These are phyloP conservation scores for Piscicola geometra DNA, from an alignment of 2,888 invertebrate species.

Conservation along the genomic window DNA sequence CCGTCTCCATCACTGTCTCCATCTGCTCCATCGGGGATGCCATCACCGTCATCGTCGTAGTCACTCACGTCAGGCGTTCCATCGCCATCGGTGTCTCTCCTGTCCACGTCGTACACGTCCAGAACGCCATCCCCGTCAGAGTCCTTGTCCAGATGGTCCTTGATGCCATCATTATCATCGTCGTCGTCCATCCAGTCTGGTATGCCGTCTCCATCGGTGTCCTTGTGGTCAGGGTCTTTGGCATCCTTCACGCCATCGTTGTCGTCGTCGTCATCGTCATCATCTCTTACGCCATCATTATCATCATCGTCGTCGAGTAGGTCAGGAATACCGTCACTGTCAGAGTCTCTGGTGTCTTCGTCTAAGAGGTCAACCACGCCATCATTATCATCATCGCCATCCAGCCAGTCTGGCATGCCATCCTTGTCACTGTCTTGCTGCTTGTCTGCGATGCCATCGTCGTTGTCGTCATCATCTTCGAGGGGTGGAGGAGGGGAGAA, in stretches of 20 bases:
- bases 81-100: constrained; percentile 36
- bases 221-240: constrained; percentile 34
- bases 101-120: constrained; percentile 34
- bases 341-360: constrained; percentile 27
- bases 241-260: constrained; percentile 35
- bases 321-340: constrained; percentile 36
- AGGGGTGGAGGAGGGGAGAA: too few relatives aligned
- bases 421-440: constrained; percentile 33
- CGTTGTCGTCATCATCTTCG: constrained; percentile 32
- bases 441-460: constrained; percentile 27
- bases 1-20: constrained; percentile 35
- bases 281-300: constrained; percentile 33
- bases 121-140: constrained; percentile 36
- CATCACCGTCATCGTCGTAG: constrained; percentile 35
- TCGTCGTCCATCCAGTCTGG: constrained; percentile 35
- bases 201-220: constrained; percentile 35
- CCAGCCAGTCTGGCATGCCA: constrained; percentile 35
- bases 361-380: constrained; percentile 28
- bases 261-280: constrained; percentile 34
- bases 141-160: constrained; percentile 33
- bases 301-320: constrained; percentile 32
- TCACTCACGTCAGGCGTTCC: constrained; percentile 33
- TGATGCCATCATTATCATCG: constrained; percentile 36
- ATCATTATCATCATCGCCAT: constrained; percentile 35
- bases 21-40: constrained; percentile 31